Conservation (phyloP, 2,113 vertebrate species). For the Larimichthys crocea region DNA sequence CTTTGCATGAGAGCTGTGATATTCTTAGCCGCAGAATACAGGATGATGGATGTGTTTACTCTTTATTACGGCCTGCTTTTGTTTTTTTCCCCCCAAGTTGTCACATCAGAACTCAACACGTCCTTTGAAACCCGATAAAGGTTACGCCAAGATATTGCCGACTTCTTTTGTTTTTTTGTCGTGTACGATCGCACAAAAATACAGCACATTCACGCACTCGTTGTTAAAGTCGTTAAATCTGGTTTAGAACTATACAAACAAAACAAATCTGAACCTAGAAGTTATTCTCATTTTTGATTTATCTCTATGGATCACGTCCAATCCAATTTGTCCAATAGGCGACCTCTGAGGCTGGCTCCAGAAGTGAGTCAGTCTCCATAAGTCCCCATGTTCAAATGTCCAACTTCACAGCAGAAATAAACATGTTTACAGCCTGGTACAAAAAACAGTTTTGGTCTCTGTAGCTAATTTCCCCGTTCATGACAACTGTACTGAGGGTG, state of each 20-base stretch:
- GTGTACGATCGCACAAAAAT: background rate
- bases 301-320: background rate
- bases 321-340: no score
- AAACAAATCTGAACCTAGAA: background rate
- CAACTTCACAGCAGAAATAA: no score
- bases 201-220: background rate
- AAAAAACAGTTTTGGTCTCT: no score
- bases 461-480: no score
- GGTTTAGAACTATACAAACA: background rate
- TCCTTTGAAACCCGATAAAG: background rate
- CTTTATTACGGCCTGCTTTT: background rate
- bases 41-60: background rate
- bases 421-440: no score
- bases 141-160: background rate
- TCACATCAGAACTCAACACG: background rate
- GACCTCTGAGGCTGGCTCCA: no score
- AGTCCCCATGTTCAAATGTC: no score
- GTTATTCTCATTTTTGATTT: background rate
- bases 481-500: no score
- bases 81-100: background rate
- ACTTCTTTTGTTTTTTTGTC: background rate
- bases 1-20: constrained; percentile 23
- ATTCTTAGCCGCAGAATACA: constrained; percentile 6
- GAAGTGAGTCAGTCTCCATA: no score
- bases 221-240: background rate